Evolutionary conservation across 1,140 invertebrate species (phyloP).

Genomic region (Streblospio benedicti): DNA sequence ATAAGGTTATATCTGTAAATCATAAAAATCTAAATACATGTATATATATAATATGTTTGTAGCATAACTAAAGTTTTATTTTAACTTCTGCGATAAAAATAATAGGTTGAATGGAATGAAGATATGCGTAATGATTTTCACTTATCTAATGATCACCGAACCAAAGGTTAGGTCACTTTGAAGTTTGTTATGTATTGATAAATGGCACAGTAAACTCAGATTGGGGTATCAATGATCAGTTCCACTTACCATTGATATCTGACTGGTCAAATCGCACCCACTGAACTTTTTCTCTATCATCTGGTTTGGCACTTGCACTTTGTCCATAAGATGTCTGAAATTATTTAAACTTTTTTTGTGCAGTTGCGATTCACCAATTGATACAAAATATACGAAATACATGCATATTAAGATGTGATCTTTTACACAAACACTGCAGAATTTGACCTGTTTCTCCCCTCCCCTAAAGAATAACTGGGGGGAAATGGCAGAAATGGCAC

Average conservation of each 20-base stretch:
- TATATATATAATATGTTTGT: not conserved
- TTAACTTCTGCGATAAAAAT: not conserved
- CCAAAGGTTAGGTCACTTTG: not conserved
- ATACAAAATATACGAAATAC: not conserved
- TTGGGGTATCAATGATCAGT: not conserved
- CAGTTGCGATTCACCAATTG: not conserved
- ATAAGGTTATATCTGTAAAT: too few species aligned
- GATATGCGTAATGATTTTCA: not conserved
- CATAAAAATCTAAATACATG: not conserved
- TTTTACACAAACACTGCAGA: slow-evolving; percentile 16
- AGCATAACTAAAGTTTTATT: not conserved
- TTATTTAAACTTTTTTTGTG: not conserved
- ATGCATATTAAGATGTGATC: slow-evolving; percentile 11
- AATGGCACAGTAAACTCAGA: not conserved
- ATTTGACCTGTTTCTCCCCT: slow-evolving; percentile 12
- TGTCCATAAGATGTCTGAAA: slow-evolving; percentile 52
- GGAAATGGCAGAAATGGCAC: too few species aligned
- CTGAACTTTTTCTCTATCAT: slow-evolving; percentile 63
- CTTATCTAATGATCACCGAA: not conserved
- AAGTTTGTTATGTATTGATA: slow-evolving; percentile 2
- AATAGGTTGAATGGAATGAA: not conserved
- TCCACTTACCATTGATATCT: slow-evolving; percentile 59
- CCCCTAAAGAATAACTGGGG: too few species aligned
- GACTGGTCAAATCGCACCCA: slow-evolving; percentile 74
- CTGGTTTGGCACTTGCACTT: slow-evolving; percentile 49